Conservation (phyloP, 2,888 invertebrate species). For the Drosophila anceps region DNA sequence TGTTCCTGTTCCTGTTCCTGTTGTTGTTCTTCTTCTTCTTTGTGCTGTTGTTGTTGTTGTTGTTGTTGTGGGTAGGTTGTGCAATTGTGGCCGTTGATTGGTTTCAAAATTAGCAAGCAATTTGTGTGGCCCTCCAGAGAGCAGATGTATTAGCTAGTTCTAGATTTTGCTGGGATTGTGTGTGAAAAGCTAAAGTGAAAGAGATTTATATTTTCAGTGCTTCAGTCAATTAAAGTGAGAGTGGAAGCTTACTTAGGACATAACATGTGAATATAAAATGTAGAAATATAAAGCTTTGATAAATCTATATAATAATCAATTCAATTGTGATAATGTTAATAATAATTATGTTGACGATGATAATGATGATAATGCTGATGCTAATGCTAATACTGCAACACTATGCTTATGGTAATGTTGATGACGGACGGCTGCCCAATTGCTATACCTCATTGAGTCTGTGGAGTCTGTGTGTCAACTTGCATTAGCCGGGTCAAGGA, state of each 20-base stretch:
- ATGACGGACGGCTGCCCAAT: no score
- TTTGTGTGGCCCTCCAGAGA: conserved; percentile 36
- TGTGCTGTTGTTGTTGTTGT: background rate
- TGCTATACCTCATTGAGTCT: no score
- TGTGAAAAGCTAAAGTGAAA: background rate
- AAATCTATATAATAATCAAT: background rate
- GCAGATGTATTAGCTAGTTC: conserved; percentile 32
- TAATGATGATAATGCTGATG: background rate
- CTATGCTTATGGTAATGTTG: no score
- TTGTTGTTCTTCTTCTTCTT: no score
- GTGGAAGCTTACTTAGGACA: background rate
- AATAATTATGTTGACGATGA: background rate
- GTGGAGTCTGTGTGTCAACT: no score
- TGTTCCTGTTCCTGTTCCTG: conserved; percentile 3
- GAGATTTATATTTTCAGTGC: background rate
- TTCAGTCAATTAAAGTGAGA: background rate
- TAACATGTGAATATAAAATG: background rate
- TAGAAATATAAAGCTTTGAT: background rate
- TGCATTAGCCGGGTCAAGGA: no score
- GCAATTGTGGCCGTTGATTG: conserved; percentile 44
- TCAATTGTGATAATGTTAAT: background rate
- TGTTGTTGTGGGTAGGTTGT: background rate
- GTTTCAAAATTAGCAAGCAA: conserved; percentile 54
- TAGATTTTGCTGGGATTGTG: background rate
- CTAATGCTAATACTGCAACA: background rate